These are phyloP conservation scores for Cotesia glomerata DNA, from an alignment of 1,140 invertebrate genomes.

Conservation along the genomic window DNA sequence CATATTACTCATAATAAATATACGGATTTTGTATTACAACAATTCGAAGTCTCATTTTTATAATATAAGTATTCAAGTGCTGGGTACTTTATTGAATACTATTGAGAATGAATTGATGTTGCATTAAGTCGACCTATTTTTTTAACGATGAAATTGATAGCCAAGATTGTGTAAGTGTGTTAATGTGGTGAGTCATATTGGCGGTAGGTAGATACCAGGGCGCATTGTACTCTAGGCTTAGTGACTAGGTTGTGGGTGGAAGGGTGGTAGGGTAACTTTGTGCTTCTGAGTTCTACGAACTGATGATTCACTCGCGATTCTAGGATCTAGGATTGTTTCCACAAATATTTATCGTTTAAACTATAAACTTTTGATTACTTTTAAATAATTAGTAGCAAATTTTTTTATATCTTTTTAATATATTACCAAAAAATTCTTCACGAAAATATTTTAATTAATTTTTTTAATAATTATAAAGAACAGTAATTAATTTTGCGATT, in stretches of 20 bases:
- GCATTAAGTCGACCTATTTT: conserved; percentile 11
- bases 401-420: too few relatives aligned
- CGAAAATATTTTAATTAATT: too few relatives aligned
- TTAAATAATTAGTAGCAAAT: too few relatives aligned
- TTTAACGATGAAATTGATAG: conserved; percentile 14
- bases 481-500: not conserved
- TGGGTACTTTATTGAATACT: not conserved
- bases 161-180: not conserved
- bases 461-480: too few relatives aligned
- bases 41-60: too few relatives aligned
- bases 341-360: not conserved
- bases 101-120: not conserved
- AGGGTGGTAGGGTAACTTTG: too few relatives aligned
- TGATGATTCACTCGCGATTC: conserved; percentile 27
- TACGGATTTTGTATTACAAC: too few relatives aligned
- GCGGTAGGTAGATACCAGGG: conserved; percentile 30
- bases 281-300: conserved; percentile 18
- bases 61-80: too few relatives aligned
- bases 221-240: not conserved
- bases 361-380: too few relatives aligned
- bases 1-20: too few relatives aligned
- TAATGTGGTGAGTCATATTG: conserved; percentile 27
- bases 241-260: conserved; percentile 9
- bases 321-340: conserved; percentile 1
- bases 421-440: too few relatives aligned